Evolutionary conservation across 1,140 invertebrate species (phyloP).

Genomic region (Sarcophaga bullata): DNA sequence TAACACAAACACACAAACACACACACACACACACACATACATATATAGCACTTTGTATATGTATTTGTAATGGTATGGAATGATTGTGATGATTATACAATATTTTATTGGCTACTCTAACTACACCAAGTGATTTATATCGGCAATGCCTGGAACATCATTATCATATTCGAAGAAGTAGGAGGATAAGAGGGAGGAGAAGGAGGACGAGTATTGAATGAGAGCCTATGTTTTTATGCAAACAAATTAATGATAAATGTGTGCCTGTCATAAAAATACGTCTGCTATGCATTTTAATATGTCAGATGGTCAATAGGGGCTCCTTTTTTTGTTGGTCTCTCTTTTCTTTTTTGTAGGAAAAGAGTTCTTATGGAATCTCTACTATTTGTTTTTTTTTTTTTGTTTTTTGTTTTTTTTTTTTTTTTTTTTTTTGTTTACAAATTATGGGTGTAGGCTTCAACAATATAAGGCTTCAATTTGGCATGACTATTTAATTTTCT

Average conservation of each 20-base stretch:
- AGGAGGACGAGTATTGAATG: not conserved
- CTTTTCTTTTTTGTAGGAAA: not conserved
- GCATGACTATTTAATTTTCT: not conserved
- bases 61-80: not conserved
- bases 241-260: slow-evolving; percentile 37
- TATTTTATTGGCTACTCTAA: not conserved
- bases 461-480: not conserved
- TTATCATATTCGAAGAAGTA: not conserved
- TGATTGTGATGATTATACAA: not conserved
- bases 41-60: not conserved
- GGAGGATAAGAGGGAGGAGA: no score
- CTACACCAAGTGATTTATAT: slow-evolving; percentile 8
- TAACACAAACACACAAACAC: not conserved
- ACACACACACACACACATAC: not conserved
- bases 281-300: slow-evolving; percentile 36
- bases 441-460: not conserved
- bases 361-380: not conserved
- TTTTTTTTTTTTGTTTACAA: not conserved
- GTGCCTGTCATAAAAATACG: slow-evolving; percentile 35
- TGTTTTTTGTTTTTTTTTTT: not conserved
- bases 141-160: not conserved
- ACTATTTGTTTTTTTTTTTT: not conserved
- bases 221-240: not conserved
- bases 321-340: not conserved
- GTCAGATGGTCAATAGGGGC: not conserved